phyloP scores from a whole-genome alignment of 2,797 vertebrate species.

The Melanotaenia pygmaea region DNA sequence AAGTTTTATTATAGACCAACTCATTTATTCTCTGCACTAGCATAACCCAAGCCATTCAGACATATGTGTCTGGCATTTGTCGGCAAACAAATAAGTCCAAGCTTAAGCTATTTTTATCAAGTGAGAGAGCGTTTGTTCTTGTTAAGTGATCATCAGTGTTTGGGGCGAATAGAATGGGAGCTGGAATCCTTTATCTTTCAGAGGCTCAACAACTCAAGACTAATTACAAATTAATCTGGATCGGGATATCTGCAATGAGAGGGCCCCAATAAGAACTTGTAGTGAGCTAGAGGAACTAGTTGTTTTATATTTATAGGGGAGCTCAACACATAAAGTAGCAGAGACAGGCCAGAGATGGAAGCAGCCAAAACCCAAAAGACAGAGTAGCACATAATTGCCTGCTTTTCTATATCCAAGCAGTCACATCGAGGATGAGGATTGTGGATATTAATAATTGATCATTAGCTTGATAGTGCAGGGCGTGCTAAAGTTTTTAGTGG shows the following conservation, averaged over 20 bases:
- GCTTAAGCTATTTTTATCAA: constrained; percentile 87
- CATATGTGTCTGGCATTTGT: constrained; percentile 84
- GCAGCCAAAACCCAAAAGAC: constrained; percentile 77
- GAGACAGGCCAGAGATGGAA: constrained; percentile 67
- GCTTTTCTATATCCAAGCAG: constrained; percentile 79
- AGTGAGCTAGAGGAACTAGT: constrained; percentile 80
- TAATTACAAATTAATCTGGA: constrained; percentile 91
- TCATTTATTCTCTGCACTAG: constrained; percentile 81
- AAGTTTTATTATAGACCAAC: constrained; percentile 82
- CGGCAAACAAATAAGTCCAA: constrained; percentile 84
- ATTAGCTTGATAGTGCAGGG: constrained; percentile 80
- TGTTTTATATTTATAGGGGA: constrained; percentile 84
- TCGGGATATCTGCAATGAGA: constrained; percentile 87
- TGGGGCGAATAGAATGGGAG: constrained; percentile 81
- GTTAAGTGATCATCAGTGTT: constrained; percentile 85
- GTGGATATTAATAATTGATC: constrained; percentile 87
- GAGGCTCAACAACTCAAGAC: constrained; percentile 89
- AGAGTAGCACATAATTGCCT: constrained; percentile 83
- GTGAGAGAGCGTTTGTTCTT: constrained; percentile 81
- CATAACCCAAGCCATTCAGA: constrained; percentile 80
- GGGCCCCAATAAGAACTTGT: constrained; percentile 80
- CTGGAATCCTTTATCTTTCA: constrained; percentile 86
- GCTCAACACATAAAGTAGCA: constrained; percentile 75
- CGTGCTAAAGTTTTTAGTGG: constrained; percentile 72
- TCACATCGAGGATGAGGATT: constrained; percentile 83